Base-by-base conservation (phyloP, 2,797 vertebrate genomes). In the Crocodylus rhombifer region DNA sequence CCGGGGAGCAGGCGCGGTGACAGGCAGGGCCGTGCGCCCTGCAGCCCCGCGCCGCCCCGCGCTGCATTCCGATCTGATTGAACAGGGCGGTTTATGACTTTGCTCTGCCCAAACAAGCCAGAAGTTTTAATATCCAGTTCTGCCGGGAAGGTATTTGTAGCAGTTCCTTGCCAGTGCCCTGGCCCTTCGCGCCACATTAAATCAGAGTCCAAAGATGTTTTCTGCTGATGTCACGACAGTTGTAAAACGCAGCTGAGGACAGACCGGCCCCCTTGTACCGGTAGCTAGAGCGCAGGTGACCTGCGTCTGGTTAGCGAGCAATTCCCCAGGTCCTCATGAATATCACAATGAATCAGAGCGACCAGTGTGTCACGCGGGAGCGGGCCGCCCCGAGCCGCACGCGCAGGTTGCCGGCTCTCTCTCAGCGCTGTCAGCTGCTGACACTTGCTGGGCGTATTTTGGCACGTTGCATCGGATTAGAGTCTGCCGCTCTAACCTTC, bases 291-390 rank as follows among this genome's bases (percentile, higher is more conserved):
- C 18, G 65, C 87, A 74, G 93, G 88, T 69, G 94, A 95, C 87
- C 92, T 90, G 92, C 63, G 6, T 88, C 77, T 78, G 88, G 74
- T 97, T 84, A 94, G 88, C 23, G 67, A 91, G 2, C 61, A 90
- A 96, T 95, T 97, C 96, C 95, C 95, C 86, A 33, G 95, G 77
- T 86, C 74, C 95, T 91, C 95, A 92, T 96, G 96, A 96, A 97
- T 86, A 91, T 95, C 92, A 82, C 86, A 82, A 80, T 15, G 65
- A 94, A 95, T 95, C 90, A 90, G 94, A 92, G 77, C 36, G 82
- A 64, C 92, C 78, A 82, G n/a, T 87, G 86, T 2, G 14, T 94
- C 88, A 93, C 87, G 12, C 2, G 0, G 42, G 83, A 60, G 71
- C 79, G 30, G 74, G 28, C 73, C 69, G 20, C 64, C 74, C 3